phyloP scores from a whole-genome alignment of 1,140 invertebrate species.

The Hycleus cichorii region DNA sequence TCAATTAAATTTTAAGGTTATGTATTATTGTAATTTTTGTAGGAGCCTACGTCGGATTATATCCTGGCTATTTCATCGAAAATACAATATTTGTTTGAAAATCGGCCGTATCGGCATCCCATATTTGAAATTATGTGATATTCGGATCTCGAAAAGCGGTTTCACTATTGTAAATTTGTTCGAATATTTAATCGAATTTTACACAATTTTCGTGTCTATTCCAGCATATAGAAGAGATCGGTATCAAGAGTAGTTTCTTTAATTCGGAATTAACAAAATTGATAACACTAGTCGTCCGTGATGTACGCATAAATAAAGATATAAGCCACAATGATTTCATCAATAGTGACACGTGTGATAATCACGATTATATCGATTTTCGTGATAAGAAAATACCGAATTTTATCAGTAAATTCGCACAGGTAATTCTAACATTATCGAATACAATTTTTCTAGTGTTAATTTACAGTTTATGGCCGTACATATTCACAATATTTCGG shows the following conservation, averaged over 20 bases:
- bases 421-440: conserved; percentile 46
- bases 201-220: conserved; percentile 1
- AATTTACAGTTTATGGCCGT: conserved; percentile 66
- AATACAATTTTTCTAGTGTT: conserved; percentile 11
- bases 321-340: conserved; percentile 46
- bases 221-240: conserved; percentile 63
- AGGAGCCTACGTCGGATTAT: conserved; percentile 59
- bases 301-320: conserved; percentile 79
- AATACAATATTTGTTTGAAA: conserved; percentile 55
- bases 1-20: neutral
- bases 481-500: conserved; percentile 72
- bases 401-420: conserved; percentile 71
- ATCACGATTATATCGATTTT: conserved; percentile 53
- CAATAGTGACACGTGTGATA: conserved; percentile 30
- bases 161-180: conserved; percentile 54
- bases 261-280: conserved; percentile 85
- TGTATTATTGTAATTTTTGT: neutral
- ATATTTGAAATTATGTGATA: conserved; percentile 57
- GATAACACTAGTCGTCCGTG: conserved; percentile 72
- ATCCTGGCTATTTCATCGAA: conserved; percentile 55
- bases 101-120: conserved; percentile 60
- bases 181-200: neutral
- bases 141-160: conserved; percentile 58
- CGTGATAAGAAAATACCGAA: conserved; percentile 66
- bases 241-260: conserved; percentile 80